Evolutionary conservation across 2,113 vertebrate species (phyloP).

Genomic region (Corapipo altera): DNA sequence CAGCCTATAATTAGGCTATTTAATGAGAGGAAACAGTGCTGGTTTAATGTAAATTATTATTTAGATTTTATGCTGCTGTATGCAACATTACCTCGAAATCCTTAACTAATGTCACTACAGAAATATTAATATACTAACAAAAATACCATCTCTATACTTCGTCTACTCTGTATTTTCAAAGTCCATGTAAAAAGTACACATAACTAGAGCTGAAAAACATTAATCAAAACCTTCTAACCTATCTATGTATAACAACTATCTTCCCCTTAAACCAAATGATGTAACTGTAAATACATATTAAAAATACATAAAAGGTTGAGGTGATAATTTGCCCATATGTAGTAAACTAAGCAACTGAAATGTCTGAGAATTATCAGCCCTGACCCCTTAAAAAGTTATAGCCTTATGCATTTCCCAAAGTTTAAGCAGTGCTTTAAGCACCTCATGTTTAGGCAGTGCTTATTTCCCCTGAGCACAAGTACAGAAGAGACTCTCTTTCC

Average conservation of each 20-base stretch:
- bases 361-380: background rate
- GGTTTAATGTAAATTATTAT: background rate
- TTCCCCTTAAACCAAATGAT: background rate
- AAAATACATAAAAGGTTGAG: background rate
- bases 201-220: background rate
- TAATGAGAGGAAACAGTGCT: background rate
- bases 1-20: background rate
- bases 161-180: background rate
- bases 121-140: background rate
- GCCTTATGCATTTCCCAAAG: background rate
- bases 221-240: background rate
- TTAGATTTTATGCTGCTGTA: background rate
- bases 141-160: background rate
- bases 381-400: background rate
- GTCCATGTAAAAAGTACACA: background rate
- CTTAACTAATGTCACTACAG: background rate
- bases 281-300: background rate
- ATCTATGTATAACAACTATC: background rate
- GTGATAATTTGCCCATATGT: background rate
- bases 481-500: background rate
- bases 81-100: background rate
- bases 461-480: background rate
- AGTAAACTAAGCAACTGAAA: background rate
- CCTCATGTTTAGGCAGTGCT: background rate
- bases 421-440: background rate